phyloP scores from a whole-genome alignment of 2,113 vertebrate genomes.

The Motacilla tschutschensis region DNA sequence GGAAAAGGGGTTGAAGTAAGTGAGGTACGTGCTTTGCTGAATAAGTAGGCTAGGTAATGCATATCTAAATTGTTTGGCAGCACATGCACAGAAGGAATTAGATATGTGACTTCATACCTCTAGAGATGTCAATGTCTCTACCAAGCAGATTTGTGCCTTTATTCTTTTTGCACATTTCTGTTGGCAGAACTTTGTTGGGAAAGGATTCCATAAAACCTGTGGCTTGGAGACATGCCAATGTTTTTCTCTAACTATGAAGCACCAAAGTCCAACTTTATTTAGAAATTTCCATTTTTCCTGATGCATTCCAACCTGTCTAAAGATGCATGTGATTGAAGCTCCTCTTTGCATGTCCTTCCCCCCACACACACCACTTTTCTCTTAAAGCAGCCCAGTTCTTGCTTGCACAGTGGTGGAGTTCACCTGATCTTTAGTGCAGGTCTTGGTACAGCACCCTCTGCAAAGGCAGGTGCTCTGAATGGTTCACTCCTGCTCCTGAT shows the following conservation, averaged over 20 bases:
- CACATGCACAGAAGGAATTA: background rate
- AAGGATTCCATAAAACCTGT: background rate
- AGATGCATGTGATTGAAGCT: background rate
- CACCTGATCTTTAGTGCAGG: background rate
- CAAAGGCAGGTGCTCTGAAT: background rate
- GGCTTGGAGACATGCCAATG: background rate
- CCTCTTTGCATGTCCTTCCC: background rate
- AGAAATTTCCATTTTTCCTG: background rate
- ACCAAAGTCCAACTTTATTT: background rate
- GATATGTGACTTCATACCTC: background rate
- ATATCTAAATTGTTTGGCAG: background rate
- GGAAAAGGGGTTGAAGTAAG: background rate
- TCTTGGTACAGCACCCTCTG: rapidly evolving
- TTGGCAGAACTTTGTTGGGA: background rate
- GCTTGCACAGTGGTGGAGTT: background rate
- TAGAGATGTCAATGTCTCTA: background rate
- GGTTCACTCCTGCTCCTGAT: background rate
- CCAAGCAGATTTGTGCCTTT: background rate
- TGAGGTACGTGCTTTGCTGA: background rate
- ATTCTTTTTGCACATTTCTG: background rate
- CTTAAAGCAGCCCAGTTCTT: background rate
- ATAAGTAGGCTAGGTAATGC: background rate
- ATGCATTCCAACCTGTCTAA: background rate
- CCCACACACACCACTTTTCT: rapidly evolving
- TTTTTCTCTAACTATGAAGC: background rate